phyloP scores from a whole-genome alignment of 2,888 invertebrate genomes.

The Eupithecia pulchellata region DNA sequence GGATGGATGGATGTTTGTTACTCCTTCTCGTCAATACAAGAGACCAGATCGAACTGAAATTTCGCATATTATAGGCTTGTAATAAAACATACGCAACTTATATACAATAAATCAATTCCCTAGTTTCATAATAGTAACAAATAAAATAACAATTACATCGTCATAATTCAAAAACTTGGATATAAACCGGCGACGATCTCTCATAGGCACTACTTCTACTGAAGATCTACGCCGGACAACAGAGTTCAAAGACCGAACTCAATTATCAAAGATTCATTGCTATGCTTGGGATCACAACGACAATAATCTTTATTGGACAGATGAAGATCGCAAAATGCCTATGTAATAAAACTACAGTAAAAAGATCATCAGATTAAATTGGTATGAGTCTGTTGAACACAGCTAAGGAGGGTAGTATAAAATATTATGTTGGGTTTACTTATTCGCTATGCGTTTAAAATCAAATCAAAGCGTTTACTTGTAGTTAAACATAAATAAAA shows the following conservation, averaged over 20 bases:
- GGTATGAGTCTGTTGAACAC: neutral
- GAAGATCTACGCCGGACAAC: constrained; percentile 5
- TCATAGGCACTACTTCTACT: no score
- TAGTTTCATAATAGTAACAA: neutral
- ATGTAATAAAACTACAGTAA: constrained; percentile 50
- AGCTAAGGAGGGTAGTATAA: neutral
- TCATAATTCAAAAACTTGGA: neutral
- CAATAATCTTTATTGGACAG: constrained; percentile 50
- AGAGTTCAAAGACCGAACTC: constrained; percentile 32
- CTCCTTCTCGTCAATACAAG: no score
- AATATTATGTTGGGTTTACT: neutral
- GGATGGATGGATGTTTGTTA: no score
- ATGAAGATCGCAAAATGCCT: constrained; percentile 42
- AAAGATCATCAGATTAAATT: constrained; percentile 35
- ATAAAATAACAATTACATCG: neutral
- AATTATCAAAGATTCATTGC: constrained; percentile 15
- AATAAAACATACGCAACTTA: no score
- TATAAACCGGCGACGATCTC: neutral
- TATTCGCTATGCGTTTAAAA: neutral
- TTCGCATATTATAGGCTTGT: no score
- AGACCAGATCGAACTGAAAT: no score
- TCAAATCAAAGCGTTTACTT: no score
- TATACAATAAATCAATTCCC: no score
- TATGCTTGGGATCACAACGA: constrained; percentile 44
- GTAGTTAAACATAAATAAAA: no score